A percentile compares a stretch with the other conserved stretches of the same genome.
These are phyloP conservation scores for Rhinophrynus dorsalis DNA, from an alignment of 2,797 vertebrate species.

Conservation along the genomic window DNA sequence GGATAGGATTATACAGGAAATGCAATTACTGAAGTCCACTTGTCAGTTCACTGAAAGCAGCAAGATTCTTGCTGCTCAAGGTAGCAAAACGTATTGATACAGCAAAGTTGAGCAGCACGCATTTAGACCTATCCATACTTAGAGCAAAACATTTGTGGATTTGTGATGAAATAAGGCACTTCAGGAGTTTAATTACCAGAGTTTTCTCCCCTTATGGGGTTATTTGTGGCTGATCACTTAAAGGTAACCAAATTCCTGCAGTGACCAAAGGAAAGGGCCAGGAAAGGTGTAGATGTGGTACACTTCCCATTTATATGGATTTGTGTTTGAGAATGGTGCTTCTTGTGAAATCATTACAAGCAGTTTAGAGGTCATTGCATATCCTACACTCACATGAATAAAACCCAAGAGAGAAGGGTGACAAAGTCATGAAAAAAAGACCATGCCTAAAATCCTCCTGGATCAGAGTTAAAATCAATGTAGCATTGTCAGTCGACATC, in stretches of 20 bases:
- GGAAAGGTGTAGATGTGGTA: background rate
- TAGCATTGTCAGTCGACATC: background rate
- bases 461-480: conserved; percentile 16
- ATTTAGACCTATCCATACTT: conserved; percentile 26
- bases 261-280: conserved; percentile 5
- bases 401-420: background rate
- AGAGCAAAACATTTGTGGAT: conserved; percentile 25
- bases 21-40: conserved; percentile 48
- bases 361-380: background rate
- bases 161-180: conserved; percentile 29
- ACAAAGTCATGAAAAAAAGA: background rate
- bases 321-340: background rate
- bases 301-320: background rate
- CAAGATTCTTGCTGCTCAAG: conserved; percentile 61
- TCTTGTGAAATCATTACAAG: background rate
- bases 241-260: conserved; percentile 43
- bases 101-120: conserved; percentile 64
- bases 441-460: conserved; percentile 37
- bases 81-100: conserved; percentile 69
- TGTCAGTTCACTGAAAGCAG: conserved; percentile 56
- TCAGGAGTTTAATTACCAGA: conserved; percentile 45
- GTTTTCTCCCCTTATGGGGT: conserved; percentile 43
- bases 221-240: conserved; percentile 23
- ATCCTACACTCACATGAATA: background rate
- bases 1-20: conserved; percentile 52